Conservation (phyloP, 2,113 vertebrate genomes). For the Corapipo altera region DNA sequence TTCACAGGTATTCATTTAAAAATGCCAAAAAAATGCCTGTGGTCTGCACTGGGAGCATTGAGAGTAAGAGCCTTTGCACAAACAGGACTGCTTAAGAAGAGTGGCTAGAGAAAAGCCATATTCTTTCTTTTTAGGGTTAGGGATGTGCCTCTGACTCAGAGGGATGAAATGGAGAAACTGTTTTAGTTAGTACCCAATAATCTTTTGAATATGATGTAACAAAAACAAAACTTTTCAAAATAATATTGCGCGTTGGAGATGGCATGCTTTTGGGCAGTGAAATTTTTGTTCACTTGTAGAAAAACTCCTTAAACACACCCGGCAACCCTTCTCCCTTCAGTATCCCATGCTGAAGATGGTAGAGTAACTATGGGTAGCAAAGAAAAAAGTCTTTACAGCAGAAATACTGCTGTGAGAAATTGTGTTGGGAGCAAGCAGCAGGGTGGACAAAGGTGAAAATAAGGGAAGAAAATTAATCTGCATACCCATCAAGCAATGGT, state of each 20-base stretch:
- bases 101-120: rapidly evolving
- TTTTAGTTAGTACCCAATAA: not conserved
- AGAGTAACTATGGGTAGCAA: not conserved
- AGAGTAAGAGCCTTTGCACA: rapidly evolving
- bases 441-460: conserved; percentile 83
- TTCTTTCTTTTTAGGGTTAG: not conserved
- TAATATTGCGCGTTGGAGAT: not conserved
- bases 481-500: conserved; percentile 92
- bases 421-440: conserved; percentile 66
- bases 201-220: not conserved
- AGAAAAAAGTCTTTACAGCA: not conserved
- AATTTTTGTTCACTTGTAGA: not conserved
- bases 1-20: not conserved
- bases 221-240: not conserved
- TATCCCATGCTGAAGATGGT: not conserved
- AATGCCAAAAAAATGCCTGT: not conserved
- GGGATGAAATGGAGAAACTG: not conserved
- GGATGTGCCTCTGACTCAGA: not conserved
- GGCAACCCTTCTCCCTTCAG: not conserved
- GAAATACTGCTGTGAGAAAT: conserved; percentile 23
- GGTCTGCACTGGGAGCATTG: not conserved
- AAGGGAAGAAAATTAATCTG: conserved; percentile 88
- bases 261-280: not conserved
- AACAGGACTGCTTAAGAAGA: not conserved
- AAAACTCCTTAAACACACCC: not conserved